Conservation (phyloP, 1,140 invertebrate species). For the Bombus superbus region DNA sequence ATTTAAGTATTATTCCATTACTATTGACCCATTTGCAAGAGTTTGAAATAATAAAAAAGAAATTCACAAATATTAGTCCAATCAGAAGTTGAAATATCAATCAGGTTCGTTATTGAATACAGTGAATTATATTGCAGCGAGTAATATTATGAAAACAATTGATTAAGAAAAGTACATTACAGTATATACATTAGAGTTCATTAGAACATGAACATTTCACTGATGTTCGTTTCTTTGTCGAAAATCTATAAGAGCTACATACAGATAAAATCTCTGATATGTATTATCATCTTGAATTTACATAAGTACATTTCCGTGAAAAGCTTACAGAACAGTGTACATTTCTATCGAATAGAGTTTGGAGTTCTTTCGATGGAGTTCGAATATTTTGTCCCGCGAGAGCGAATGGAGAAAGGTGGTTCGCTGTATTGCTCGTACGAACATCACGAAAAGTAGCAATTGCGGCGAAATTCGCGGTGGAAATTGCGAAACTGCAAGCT, state of each 20-base stretch:
- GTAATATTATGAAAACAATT: no score
- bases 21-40: no score
- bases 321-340: not conserved
- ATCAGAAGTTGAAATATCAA: no score
- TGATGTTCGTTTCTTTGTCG: no score
- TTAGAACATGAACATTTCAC: no score
- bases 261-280: not conserved
- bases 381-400: constrained; percentile 19
- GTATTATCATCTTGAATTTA: not conserved
- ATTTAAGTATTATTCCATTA: not conserved
- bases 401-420: not conserved
- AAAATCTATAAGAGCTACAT: no score
- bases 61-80: no score
- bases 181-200: no score
- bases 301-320: not conserved
- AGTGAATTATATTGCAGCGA: no score
- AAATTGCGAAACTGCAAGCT: constrained; percentile 3
- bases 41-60: no score
- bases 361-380: constrained; percentile 17
- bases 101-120: no score
- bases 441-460: not conserved
- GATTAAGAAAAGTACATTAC: no score
- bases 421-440: not conserved
- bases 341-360: not conserved
- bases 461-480: not conserved